Base-by-base conservation (phyloP, 2,888 invertebrate species). In the Cerceris ruficornis region DNA sequence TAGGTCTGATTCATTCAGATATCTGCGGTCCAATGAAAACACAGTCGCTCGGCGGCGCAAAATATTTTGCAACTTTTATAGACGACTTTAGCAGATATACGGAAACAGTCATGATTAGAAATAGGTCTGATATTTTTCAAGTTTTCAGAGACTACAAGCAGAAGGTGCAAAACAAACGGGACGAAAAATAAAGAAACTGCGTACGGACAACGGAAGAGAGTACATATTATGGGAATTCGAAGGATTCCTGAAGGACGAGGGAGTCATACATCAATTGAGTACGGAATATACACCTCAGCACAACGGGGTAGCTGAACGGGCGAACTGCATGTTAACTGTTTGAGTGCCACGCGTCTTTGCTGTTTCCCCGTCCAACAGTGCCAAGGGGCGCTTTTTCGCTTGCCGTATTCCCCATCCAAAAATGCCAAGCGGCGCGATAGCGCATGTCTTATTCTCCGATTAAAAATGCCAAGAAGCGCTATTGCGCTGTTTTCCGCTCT, bases 231-330 rank as follows among this genome's bases (percentile, higher is more conserved):
- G 70, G 0, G 52, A 76, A 2, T 84, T 84, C 50, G 66, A 67
- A 0, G 15, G 59, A 0, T 79, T 79, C 42, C 42, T 78, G 0
- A 49, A 69, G 39, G 62, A 70, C 13, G 73, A 84, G 50, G 82
- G 82, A 1, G 67, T 82, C 8, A 9, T 15, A 0, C 71, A 43
- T 2, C 77, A 82, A 14, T 46, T 80, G 0, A 87, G 86, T 0
- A 78, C 87, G 0, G 81, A 88, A 0, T 85, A 88, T 11, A 87
- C 82, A 2, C 90, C 87, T 0, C 85, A 90, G 55, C 87, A 88
- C 15, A 91, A 90, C 71, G 90, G 87, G 0, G 81, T 84, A 0
- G 85, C 90, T 0, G 89, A 91, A 65, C 41, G 87, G 7, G 82
- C 84, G 7, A 90, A 90, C 15, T 77, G 87, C 0, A 90, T 87